Percentiles rank a stretch among this genome's conserved stretches.
Conservation (phyloP, 1,140 invertebrate genomes). For the Platyscapa corneri region DNA sequence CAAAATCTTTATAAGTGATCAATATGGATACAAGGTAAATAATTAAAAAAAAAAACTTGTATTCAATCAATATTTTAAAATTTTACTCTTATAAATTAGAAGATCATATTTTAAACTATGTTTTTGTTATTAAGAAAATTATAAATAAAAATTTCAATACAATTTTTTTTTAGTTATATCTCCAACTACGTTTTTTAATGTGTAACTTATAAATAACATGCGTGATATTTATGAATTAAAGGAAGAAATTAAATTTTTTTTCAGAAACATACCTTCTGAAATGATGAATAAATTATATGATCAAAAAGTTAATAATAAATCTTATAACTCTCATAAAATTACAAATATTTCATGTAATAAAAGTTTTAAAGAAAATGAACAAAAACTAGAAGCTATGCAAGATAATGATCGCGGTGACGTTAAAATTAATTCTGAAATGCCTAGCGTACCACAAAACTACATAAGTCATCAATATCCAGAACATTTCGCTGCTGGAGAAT, state of each 20-base stretch:
- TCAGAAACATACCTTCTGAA: not conserved
- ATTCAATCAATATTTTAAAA: not conserved
- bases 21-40: constrained; percentile 18
- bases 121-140: too few species aligned
- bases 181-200: too few species aligned
- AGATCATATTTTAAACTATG: too few species aligned
- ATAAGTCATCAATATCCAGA: not conserved
- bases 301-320: not conserved
- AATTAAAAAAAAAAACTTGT: not conserved
- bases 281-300: not conserved
- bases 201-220: not conserved
- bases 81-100: not conserved
- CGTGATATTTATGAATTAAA: not conserved
- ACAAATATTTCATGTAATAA: not conserved
- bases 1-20: constrained; percentile 1
- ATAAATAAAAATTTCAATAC: too few species aligned
- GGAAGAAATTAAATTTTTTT: not conserved
- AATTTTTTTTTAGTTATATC: too few species aligned
- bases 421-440: not conserved
- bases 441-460: not conserved
- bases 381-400: not conserved
- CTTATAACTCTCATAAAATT: not conserved
- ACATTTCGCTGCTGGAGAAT: constrained; percentile 12
- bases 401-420: not conserved
- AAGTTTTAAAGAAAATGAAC: not conserved